Base-by-base conservation (phyloP, 2,888 invertebrate species). In the Sarcophaga carnaria region DNA sequence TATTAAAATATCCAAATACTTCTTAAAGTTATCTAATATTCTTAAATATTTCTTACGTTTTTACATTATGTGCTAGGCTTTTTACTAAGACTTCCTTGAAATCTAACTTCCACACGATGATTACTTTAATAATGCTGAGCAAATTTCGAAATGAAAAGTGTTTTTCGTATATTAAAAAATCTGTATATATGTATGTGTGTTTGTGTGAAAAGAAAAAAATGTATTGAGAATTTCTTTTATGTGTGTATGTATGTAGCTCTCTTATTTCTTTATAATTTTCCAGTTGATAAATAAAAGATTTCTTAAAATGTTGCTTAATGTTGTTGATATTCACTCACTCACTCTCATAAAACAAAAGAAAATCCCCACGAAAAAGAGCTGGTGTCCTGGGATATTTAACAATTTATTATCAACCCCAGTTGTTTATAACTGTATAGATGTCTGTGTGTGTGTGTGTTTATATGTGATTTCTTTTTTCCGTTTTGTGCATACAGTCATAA, bases 351-450 rank as follows among this genome's bases (percentile, higher is more conserved):
- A 8, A n/a, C 17, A 71, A 76, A 70, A 66, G 37, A n/a, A 10
- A 62, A 62, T 11, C 22, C 59, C n/a, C 10, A 11, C 20, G n/a
- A 20, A 62, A 45, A n/a, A 4, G 20, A 76, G 76, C 59, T 85
- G 80, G 80, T 77, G 80, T 80, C 66, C 64, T 80, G 80, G 84
- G 78, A 87, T 79, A 87, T 87, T 84, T 84, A 78, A 79, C 87
- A 87, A 87, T 87, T 84, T 87, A 87, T 84, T 84, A 87, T 82
- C 84, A 87, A 84, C 87, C 87, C 87, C 81, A 84, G 10, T 62
- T 67, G 45, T 25, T n/a, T 22, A 62, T 62, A 22, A 1, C 10
- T 62, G 2, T 62, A 22, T 62, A 10, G 2, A 25, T 64, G 12
- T 1, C 2, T 27, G n/a, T 64, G 10, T 79, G n/a, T 79, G 71